Evolutionary conservation across 1,140 invertebrate genomes (phyloP), one percentile per base, ranked within the genome.

Genomic region (Drosophila bipectinata): DNA sequence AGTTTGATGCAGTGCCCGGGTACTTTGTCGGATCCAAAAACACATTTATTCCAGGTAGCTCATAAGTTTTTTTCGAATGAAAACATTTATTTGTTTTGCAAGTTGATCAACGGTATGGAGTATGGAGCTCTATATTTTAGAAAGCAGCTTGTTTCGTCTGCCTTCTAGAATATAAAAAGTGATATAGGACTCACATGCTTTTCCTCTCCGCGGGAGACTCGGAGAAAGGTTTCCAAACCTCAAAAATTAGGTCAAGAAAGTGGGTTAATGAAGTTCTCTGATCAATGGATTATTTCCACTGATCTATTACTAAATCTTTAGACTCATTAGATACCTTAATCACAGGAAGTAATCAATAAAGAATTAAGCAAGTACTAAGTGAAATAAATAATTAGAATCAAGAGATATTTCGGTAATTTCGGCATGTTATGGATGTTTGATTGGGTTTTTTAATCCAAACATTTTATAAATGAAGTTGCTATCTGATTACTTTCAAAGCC

Each of bases 191-290:
- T 52, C 53, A 39, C 37, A 18, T 32, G 47, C 26, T 57, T 51
- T n/a, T 34, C 18, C 51, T 24, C 69, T n/a, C 72, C 58, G 72
- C 48, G 41, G 53, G 72, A 28, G 53, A 26, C 34, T 57, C 47
- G 60, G 72, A 66, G 72, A 75, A 75, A 75, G 72, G 72, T 75
- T 74, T 48, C 24, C 28, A 18, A 18, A 7, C 21, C n/a, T n/a
- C 8, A 1, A 8, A 58, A 66, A 58, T 41, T 12, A 4, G 72
- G 72, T 47, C 72, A 54, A 7, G 53, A 48, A 54, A 18, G 15
- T 37, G 14, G 61, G 34, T 10, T 64, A 58, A 64, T 57, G 26
- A 57, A 26, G 39, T 63, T 64, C 39, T 56, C 9, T 6, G 18
- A 68, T 57, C 63, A 48, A 48, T 47, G 41, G 57, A 26, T 24